Base-by-base conservation (phyloP, 92 coral and sea anemone species). In the Epizoanthus rinbou region DNA sequence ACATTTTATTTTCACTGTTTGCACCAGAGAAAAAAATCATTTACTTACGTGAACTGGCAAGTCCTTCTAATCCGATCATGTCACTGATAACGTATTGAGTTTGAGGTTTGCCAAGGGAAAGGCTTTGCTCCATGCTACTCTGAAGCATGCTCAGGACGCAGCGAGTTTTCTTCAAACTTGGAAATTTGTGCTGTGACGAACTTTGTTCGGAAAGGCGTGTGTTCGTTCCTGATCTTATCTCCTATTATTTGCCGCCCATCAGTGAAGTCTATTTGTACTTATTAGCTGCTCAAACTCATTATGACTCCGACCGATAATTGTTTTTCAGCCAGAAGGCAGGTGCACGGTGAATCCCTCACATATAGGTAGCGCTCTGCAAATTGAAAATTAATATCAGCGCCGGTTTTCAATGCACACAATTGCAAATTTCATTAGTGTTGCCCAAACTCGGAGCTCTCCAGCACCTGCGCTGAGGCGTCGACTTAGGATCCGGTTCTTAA, bases 401-500 rank as follows among this genome's bases (percentile, higher is more conserved):
- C 90, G 91, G 71, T 78, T 93, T 93, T 93, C 91, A 93, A 89
- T 93, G 86, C 82, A 91, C 89, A 93, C 98, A 93, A 93, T 89
- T 81, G 93, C 56, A 91, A 93, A 93, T 89, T 93, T 93, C 87
- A 93, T 93, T 93, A 93, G 95, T 80, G 85, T 85, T 80, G 85
- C 89, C 80, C 85, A 82, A 81, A 86, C 90, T 78, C 84, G 86
- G 64, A 8, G 82, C 13, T 75, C 21, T 75, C 58, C 33, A 84
- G 78, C 98, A 93, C 98, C 98, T 93, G 98, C 88, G 87, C 35
- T 39, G 39, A 63, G 64, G 85, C 87, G 89, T 86, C 86, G 87
- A 88, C 54, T 37, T 37, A 68, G 85, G 79, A 88, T 80, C 85
- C 86, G 85, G 91, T 90, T 86, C 79, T 78, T 70, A 85, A 90